phyloP scores from a whole-genome alignment of 2,797 vertebrate species.

The Denticeps clupeoides region DNA sequence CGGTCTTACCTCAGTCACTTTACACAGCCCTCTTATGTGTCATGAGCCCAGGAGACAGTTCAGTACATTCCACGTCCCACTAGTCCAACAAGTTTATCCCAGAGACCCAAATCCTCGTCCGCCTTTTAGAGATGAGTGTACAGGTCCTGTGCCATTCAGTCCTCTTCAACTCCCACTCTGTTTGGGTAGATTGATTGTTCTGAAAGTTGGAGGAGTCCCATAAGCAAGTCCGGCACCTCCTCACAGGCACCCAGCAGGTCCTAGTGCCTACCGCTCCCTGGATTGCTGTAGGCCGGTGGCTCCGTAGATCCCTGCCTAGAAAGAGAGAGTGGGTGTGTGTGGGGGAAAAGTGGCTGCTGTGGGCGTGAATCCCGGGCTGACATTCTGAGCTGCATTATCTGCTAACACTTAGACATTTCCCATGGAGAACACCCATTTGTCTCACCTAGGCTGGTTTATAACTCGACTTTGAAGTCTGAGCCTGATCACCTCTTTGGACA shows the following conservation, averaged over 20 bases:
- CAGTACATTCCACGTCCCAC: conserved; percentile 25
- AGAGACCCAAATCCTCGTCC: conserved; percentile 41
- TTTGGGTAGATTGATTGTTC: conserved; percentile 61
- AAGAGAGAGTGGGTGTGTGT: no score
- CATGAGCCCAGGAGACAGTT: conserved; percentile 16
- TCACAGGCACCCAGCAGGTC: conserved; percentile 31
- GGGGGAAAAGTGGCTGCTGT: no score
- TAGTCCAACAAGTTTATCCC: conserved; percentile 38
- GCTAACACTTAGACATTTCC: no score
- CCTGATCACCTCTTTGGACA: no score
- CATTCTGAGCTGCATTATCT: no score
- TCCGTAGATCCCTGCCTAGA: no score
- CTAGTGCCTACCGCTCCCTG: conserved; percentile 25
- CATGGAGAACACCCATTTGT: no score
- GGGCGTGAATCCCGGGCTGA: no score
- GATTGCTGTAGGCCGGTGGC: no score
- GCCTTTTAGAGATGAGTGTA: conserved; percentile 44
- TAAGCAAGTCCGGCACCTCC: conserved; percentile 26
- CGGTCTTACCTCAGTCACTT: conserved; percentile 25
- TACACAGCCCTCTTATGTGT: conserved; percentile 6
- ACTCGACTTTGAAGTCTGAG: no score
- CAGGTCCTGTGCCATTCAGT: conserved; percentile 50
- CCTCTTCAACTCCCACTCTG: conserved; percentile 51
- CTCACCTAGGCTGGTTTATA: no score
- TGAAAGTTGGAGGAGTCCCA: conserved; percentile 50